These are phyloP conservation scores for Petroica traversi DNA, from an alignment of 2,113 vertebrate species.

Conservation along the genomic window DNA sequence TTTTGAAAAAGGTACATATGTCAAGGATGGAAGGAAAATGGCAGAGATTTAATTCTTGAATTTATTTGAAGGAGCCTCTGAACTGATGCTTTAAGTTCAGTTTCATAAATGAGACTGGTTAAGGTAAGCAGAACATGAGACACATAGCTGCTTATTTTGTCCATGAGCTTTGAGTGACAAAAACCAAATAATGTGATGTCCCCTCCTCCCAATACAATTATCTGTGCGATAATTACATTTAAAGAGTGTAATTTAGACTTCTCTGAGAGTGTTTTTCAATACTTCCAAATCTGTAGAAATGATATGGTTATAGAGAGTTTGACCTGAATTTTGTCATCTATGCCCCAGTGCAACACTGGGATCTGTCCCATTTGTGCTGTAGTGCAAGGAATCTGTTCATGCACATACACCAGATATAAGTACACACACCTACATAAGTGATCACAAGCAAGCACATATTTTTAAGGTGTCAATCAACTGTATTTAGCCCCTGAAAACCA, in stretches of 20 bases:
- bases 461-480: neutral
- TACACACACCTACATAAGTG: no score
- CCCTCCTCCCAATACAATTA: neutral
- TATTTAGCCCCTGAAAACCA: neutral
- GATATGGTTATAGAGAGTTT: neutral
- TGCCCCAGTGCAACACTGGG: neutral
- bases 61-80: neutral
- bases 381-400: neutral
- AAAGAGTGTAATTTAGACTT: neutral
- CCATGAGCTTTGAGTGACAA: neutral
- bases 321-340: neutral
- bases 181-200: neutral
- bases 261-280: neutral
- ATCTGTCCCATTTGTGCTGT: neutral
- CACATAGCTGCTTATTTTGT: neutral
- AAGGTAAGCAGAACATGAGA: neutral
- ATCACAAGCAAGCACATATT: neutral
- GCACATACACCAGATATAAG: fast-evolving
- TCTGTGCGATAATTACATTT: neutral
- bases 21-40: neutral
- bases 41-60: neutral
- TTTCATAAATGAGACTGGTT: neutral
- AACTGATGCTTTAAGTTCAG: neutral
- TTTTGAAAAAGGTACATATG: neutral
- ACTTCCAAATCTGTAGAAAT: neutral